Evolutionary conservation across 2,888 invertebrate species (phyloP).

Genomic region (Orchesella flavescens): DNA sequence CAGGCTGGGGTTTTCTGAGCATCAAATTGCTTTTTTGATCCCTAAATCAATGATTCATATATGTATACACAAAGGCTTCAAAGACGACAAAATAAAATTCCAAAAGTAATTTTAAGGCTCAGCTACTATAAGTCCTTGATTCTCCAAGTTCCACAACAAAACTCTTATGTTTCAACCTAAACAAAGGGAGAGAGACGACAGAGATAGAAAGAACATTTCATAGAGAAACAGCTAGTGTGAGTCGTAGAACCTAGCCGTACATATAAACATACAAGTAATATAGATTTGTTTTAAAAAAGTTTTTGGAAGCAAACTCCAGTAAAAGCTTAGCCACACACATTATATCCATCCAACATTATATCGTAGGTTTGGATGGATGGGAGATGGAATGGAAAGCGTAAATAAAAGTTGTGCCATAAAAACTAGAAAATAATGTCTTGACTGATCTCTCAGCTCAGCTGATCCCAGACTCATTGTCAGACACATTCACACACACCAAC

Average conservation of each 20-base stretch:
- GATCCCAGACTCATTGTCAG: conserved; percentile 9
- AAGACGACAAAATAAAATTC: conserved; percentile 35
- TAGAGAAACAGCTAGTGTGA: no score
- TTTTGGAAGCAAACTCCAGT: neutral
- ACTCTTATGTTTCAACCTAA: neutral
- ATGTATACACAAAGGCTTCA: conserved; percentile 19
- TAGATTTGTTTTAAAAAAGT: neutral
- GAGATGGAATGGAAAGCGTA: conserved; percentile 12
- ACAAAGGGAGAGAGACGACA: no score
- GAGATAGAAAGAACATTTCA: no score
- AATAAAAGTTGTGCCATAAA: conserved; percentile 30
- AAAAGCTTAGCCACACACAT: neutral
- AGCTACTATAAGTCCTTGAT: conserved; percentile 8
- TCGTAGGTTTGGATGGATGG: neutral
- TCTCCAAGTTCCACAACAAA: conserved; percentile 1
- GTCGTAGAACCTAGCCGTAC: no score
- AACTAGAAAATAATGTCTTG: conserved; percentile 23
- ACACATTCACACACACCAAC: neutral
- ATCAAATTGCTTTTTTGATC: conserved; percentile 38
- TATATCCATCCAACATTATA: neutral
- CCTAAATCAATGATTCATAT: conserved; percentile 42
- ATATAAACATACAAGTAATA: no score
- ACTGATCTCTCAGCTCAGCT: conserved; percentile 17
- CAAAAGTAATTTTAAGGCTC: conserved; percentile 37
- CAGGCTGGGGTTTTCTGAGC: neutral